These are phyloP conservation scores for Tenualosa thibaudeaui DNA, from an alignment of 2,797 vertebrate species.

Conservation along the genomic window DNA sequence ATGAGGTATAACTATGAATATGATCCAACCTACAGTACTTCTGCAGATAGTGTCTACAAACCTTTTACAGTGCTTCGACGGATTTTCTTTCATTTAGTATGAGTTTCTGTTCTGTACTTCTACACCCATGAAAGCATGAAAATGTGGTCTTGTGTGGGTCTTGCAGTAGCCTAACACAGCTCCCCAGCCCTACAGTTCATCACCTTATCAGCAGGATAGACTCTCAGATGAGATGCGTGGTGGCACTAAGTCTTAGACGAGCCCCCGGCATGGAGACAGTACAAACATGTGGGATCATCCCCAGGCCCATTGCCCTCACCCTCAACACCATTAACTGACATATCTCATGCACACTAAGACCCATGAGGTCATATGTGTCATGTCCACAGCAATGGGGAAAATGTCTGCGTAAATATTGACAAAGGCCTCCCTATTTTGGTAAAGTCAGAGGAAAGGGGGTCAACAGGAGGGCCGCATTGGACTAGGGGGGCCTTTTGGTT, in stretches of 20 bases:
- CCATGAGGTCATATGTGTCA: not conserved
- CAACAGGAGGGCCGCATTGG: not conserved
- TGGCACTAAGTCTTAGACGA: not conserved
- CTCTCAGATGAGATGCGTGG: not conserved
- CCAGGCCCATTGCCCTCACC: not conserved
- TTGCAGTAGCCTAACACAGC: not conserved
- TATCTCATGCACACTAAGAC: not conserved
- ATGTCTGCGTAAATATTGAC: not conserved
- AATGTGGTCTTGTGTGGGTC: not conserved
- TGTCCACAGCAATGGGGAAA: not conserved
- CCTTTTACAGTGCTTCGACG: no score
- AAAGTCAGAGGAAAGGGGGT: not conserved
- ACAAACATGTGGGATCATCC: not conserved
- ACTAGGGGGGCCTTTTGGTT: constrained; percentile 17
- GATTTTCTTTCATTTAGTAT: no score
- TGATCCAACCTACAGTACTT: no score
- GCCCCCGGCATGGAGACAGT: not conserved
- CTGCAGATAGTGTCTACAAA: no score
- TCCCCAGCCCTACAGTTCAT: not conserved
- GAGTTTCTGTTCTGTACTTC: no score
- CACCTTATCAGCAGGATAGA: not conserved
- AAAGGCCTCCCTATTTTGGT: not conserved
- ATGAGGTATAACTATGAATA: not conserved
- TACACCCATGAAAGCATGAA: not conserved
- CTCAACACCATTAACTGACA: constrained; percentile 16